phyloP scores from a whole-genome alignment of 2,888 invertebrate genomes.

The Pandemis corylana region DNA sequence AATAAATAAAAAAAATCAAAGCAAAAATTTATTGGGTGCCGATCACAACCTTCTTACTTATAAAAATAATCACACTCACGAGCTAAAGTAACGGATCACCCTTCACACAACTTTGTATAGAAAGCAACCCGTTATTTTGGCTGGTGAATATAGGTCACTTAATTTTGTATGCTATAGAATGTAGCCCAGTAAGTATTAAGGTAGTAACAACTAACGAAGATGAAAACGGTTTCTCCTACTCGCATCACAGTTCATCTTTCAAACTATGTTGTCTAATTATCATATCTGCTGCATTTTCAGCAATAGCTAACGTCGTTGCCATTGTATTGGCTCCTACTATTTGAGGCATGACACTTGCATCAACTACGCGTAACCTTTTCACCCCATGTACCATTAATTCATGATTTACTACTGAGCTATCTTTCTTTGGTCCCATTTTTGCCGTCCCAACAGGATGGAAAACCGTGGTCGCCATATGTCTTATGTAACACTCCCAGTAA shows the following conservation, averaged over 20 bases:
- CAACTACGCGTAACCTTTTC: conserved; percentile 79
- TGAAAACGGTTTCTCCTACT: neutral
- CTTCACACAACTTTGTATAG: too few species aligned
- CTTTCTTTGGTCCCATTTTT: conserved; percentile 86
- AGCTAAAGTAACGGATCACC: too few species aligned
- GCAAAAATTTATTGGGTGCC: too few species aligned
- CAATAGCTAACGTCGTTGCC: conserved; percentile 81
- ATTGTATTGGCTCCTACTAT: conserved; percentile 85
- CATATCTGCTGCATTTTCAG: conserved; percentile 77
- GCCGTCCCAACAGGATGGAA: conserved; percentile 90
- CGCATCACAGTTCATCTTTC: conserved; percentile 55
- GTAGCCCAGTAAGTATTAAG: too few species aligned
- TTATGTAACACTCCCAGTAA: conserved; percentile 85
- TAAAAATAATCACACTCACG: too few species aligned
- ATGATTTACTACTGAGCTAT: conserved; percentile 81
- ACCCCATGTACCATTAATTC: conserved; percentile 81
- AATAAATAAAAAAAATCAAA: too few species aligned
- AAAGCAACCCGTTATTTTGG: too few species aligned
- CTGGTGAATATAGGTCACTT: too few species aligned
- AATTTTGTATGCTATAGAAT: too few species aligned
- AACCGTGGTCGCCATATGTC: conserved; percentile 80
- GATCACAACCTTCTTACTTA: too few species aligned
- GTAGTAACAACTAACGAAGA: neutral
- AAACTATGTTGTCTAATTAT: conserved; percentile 61
- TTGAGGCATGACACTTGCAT: conserved; percentile 81